A percentile compares a stretch with the other conserved stretches of the same genome.
These are phyloP conservation scores for Coptodon rendalli DNA, from an alignment of 2,113 vertebrate species.

Conservation along the genomic window DNA sequence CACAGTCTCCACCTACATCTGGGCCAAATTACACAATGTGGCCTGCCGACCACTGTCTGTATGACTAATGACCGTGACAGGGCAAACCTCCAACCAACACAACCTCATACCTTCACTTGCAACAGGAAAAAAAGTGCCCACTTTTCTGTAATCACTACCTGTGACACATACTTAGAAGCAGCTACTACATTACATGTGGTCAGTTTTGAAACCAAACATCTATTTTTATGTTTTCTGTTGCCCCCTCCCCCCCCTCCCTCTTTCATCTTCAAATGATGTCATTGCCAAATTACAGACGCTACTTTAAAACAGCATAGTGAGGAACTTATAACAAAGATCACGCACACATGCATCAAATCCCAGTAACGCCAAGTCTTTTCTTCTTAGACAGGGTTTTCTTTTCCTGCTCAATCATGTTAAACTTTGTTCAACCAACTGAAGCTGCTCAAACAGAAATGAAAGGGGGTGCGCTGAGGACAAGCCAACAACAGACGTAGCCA, in stretches of 20 bases:
- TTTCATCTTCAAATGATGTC: background rate
- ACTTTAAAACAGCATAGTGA: background rate
- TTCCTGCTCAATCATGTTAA: conserved; percentile 35
- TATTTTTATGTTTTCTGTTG: background rate
- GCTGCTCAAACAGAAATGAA: conserved; percentile 30
- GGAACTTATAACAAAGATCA: background rate
- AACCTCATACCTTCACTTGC: background rate
- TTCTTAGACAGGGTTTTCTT: background rate
- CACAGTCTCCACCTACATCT: conserved; percentile 42
- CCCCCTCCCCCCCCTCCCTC: background rate
- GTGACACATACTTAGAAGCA: background rate
- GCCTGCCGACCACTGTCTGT: conserved; percentile 32
- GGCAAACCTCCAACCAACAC: conserved; percentile 14
- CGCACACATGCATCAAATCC: background rate
- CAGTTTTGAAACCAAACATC: background rate
- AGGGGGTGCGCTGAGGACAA: conserved; percentile 13
- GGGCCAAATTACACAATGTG: conserved; percentile 50
- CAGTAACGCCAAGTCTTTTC: background rate
- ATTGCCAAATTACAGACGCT: background rate
- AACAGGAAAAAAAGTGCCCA: background rate
- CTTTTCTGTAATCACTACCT: background rate
- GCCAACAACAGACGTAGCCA: conserved; percentile 30
- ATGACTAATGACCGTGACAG: conserved; percentile 42
- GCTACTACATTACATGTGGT: background rate
- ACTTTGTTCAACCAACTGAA: conserved; percentile 25